Evolutionary conservation across 2,113 vertebrate genomes (phyloP).

Genomic region (Tragelaphus scriptus): DNA sequence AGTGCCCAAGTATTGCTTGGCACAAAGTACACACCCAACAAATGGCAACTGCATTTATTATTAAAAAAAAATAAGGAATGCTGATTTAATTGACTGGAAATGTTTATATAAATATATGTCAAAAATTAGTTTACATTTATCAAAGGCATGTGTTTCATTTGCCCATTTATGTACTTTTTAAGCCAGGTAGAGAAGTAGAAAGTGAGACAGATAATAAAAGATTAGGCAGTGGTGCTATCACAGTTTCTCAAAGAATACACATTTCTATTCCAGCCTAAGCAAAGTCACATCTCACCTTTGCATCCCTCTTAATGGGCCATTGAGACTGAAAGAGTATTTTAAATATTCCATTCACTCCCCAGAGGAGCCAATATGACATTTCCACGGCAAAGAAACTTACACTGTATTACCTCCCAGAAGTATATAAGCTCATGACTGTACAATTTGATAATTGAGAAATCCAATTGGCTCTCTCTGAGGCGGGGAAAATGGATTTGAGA

Average conservation of each 20-base stretch:
- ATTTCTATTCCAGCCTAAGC: background rate
- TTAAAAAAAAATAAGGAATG: background rate
- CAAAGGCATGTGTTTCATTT: background rate
- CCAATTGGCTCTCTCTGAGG: constrained; percentile 40
- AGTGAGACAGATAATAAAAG: background rate
- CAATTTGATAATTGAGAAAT: constrained; percentile 53
- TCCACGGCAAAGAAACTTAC: constrained; percentile 7
- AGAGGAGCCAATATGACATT: constrained; percentile 21
- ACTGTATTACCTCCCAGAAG: background rate
- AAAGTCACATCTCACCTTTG: background rate
- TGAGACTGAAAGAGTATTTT: constrained; percentile 4
- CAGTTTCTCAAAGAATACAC: background rate
- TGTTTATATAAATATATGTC: background rate
- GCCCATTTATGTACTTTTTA: background rate
- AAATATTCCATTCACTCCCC: constrained; percentile 38
- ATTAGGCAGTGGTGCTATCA: background rate
- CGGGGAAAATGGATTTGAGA: constrained; percentile 45
- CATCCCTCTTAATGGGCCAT: background rate
- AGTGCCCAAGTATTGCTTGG: background rate
- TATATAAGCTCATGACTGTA: constrained; percentile 15
- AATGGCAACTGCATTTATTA: background rate
- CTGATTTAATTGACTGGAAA: background rate
- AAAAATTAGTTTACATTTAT: background rate
- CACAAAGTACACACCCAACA: background rate
- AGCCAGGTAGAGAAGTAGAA: background rate